These are phyloP conservation scores for Poecilia latipinna DNA, from an alignment of 2,113 vertebrate genomes.

Conservation along the genomic window DNA sequence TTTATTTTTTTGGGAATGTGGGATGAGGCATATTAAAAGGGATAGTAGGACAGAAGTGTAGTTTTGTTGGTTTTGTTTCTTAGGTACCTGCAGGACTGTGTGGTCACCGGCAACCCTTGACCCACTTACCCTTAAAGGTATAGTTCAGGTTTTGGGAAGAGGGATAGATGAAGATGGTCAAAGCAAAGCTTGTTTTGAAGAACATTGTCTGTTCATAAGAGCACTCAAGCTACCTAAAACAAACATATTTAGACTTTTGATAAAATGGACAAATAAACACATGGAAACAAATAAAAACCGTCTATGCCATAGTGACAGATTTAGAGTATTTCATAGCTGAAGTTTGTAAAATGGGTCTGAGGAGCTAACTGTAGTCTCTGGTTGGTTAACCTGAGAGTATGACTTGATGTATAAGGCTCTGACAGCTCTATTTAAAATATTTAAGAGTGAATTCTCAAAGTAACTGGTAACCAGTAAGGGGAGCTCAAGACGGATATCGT, in stretches of 20 bases:
- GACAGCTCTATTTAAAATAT: background rate
- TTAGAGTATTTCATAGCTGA: background rate
- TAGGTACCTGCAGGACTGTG: background rate
- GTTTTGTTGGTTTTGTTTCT: background rate
- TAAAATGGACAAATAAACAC: too few species aligned
- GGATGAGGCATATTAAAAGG: constrained; percentile 12
- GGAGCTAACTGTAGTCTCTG: background rate
- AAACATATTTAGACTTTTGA: too few species aligned
- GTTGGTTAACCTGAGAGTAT: background rate
- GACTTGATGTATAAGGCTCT: background rate
- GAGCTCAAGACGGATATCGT: too few species aligned
- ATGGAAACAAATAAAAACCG: too few species aligned
- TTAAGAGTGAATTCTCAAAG: background rate
- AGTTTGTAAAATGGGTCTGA: background rate
- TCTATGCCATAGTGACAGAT: too few species aligned
- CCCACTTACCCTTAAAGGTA: too few species aligned
- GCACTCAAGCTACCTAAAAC: too few species aligned
- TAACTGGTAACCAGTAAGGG: background rate
- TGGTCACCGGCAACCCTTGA: background rate
- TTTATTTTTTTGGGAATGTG: constrained; percentile 9
- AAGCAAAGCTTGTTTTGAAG: too few species aligned
- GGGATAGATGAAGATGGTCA: background rate
- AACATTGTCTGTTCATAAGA: too few species aligned
- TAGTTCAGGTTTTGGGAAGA: background rate
- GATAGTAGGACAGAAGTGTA: constrained; percentile 16